A percentile compares a stretch with the other conserved stretches of the same genome.
Conservation (phyloP, 1,140 invertebrate genomes). For the Colletes latitarsis region DNA sequence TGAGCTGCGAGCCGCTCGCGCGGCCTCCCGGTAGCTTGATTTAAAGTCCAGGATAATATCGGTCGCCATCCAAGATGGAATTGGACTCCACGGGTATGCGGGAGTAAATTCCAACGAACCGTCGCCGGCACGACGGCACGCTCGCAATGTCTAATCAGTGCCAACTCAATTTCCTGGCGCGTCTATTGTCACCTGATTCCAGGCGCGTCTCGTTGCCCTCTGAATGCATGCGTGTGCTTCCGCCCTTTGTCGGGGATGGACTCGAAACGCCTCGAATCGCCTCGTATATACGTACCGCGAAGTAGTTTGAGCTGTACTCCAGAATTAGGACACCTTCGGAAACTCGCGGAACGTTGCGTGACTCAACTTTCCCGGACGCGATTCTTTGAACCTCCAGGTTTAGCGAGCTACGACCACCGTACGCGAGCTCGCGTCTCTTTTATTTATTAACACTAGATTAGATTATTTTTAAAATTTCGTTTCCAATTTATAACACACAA, state of each 20-base stretch:
- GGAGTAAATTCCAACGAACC: slow-evolving; percentile 73
- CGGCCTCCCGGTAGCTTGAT: slow-evolving; percentile 31
- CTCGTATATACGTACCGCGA: not conserved
- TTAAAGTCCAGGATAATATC: slow-evolving; percentile 64
- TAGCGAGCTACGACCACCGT: too few relatives aligned
- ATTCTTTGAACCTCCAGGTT: not conserved
- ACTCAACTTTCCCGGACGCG: not conserved
- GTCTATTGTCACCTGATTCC: slow-evolving; percentile 73
- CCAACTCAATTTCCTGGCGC: slow-evolving; percentile 76
- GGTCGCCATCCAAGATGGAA: slow-evolving; percentile 53
- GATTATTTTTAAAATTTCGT: too few relatives aligned
- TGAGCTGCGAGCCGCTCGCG: not conserved
- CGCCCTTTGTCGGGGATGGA: slow-evolving; percentile 27
- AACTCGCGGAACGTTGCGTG: not conserved
- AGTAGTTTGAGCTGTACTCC: not conserved
- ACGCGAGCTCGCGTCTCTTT: too few relatives aligned
- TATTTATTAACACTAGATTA: too few relatives aligned
- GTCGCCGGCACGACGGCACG: slow-evolving; percentile 73
- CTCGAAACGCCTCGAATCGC: slow-evolving; percentile 12
- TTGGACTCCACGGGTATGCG: slow-evolving; percentile 66
- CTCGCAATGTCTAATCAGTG: slow-evolving; percentile 79
- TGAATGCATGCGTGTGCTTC: slow-evolving; percentile 24
- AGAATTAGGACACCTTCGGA: not conserved
- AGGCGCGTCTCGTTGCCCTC: slow-evolving; percentile 56
- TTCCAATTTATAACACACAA: too few relatives aligned